Conservation (phyloP, 1,140 invertebrate species). For the Nymphalis io region DNA sequence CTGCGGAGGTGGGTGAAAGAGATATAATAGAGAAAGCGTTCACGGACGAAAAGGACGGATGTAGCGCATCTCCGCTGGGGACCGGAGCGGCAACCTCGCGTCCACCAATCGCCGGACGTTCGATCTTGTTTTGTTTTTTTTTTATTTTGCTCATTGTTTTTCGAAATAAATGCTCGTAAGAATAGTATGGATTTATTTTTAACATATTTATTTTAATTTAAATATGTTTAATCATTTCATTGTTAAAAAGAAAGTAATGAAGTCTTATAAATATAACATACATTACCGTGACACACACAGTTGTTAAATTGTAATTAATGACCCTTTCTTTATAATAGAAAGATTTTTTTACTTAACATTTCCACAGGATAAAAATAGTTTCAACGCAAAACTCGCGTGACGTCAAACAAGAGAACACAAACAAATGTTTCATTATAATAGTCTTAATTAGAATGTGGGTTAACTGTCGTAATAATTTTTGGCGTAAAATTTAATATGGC, state of each 20-base stretch:
- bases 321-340: no score
- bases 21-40: constrained; percentile 37
- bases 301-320: no score
- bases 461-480: constrained; percentile 40
- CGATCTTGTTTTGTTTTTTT: constrained; percentile 59
- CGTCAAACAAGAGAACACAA: background rate
- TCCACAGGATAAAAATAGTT: background rate
- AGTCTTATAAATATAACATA: no score
- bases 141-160: constrained; percentile 42
- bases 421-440: constrained; percentile 1
- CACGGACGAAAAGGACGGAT: constrained; percentile 46
- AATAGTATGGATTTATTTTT: constrained; percentile 40
- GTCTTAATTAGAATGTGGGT: constrained; percentile 52
- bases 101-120: constrained; percentile 73
- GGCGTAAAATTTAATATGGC: constrained; percentile 40
- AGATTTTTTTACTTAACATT: background rate
- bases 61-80: constrained; percentile 63
- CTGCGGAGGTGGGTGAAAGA: constrained; percentile 59
- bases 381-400: background rate
- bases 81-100: constrained; percentile 74
- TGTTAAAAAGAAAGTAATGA: no score
- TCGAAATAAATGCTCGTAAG: constrained; percentile 32
- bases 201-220: background rate
- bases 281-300: no score
- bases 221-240: background rate